A percentile compares a stretch with the other conserved stretches of the same genome.
These are phyloP conservation scores for Thalassarche chlororhynchos DNA, from an alignment of 2,113 vertebrate genomes.

Conservation along the genomic window DNA sequence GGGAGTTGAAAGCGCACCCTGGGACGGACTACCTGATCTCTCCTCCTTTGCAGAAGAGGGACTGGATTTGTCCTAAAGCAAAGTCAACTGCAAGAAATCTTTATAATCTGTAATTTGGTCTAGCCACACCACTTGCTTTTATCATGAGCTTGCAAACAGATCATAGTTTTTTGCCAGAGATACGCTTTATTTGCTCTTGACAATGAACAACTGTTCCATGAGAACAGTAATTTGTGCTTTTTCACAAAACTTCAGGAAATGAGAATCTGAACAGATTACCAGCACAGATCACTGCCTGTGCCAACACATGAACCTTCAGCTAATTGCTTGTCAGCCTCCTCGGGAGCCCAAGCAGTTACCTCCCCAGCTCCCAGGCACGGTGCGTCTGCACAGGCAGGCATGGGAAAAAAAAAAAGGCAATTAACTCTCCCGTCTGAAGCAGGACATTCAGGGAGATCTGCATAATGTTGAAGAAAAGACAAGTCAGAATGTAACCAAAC, in stretches of 20 bases:
- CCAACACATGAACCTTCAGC: not conserved
- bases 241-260: not conserved
- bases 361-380: not conserved
- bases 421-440: not conserved
- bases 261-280: not conserved
- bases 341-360: rapidly evolving
- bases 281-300: not conserved
- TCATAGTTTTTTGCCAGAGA: not conserved
- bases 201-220: not conserved
- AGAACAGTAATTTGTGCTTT: not conserved
- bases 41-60: not conserved
- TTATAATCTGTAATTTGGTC: not conserved
- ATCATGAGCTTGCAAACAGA: rapidly evolving
- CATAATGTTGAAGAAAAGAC: not conserved
- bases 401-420: not conserved
- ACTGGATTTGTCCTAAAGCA: not conserved
- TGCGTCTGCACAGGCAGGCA: not conserved
- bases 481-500: not conserved
- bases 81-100: not conserved
- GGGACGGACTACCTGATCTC: not conserved
- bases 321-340: not conserved
- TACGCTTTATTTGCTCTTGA: not conserved
- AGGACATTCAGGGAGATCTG: not conserved
- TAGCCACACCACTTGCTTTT: not conserved
- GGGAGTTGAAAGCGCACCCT: not conserved